phyloP scores from a whole-genome alignment of 2,888 invertebrate species.

The Coremacera marginata region DNA sequence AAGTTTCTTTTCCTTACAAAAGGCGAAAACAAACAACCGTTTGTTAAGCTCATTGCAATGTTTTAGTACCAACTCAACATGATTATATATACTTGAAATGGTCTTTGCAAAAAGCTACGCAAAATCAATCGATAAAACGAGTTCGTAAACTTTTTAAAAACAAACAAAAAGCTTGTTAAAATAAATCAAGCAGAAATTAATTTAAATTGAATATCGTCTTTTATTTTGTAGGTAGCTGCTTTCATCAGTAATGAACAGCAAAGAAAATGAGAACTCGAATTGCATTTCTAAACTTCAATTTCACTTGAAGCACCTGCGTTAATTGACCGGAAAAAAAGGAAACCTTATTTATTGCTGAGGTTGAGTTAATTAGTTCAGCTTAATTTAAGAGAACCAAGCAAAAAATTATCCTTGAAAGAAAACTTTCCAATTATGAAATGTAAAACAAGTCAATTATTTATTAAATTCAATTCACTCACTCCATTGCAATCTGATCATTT shows the following conservation, averaged over 20 bases:
- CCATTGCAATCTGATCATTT: not conserved
- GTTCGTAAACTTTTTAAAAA: not conserved
- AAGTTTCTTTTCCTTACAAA: too few relatives aligned
- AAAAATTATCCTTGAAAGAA: too few relatives aligned
- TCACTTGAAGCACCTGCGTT: not conserved
- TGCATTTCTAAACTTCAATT: not conserved
- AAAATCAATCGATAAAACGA: not conserved
- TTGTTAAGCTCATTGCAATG: too few relatives aligned
- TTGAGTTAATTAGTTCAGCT: constrained; percentile 8
- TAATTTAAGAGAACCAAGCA: not conserved
- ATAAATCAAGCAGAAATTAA: constrained; percentile 13
- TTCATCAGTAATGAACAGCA: not conserved
- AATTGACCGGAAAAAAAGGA: constrained; percentile 8
- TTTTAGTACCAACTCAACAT: too few relatives aligned
- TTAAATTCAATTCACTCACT: constrained; percentile 5
- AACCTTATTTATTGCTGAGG: not conserved
- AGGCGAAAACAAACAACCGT: too few relatives aligned
- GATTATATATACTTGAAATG: too few relatives aligned
- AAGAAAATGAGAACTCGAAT: not conserved
- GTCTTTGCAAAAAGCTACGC: not conserved
- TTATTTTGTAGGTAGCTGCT: not conserved
- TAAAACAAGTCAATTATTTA: not conserved
- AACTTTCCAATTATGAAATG: not conserved
- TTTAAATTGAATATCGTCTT: not conserved
- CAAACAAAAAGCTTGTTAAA: constrained; percentile 9